These are phyloP conservation scores for Bombus pascuorum DNA, from an alignment of 1,140 invertebrate genomes.

Conservation along the genomic window DNA sequence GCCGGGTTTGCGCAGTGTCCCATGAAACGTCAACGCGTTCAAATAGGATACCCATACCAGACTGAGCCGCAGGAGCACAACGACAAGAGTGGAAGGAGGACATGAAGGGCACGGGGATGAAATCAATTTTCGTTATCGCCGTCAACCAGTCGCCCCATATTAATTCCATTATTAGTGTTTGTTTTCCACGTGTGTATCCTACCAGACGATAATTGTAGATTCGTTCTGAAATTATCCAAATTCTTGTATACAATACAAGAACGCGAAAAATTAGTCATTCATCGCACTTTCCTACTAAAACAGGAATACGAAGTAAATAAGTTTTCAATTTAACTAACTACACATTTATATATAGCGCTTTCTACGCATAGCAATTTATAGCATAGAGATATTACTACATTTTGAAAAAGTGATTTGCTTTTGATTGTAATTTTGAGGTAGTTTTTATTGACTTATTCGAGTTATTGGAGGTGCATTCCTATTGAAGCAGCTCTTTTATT, in stretches of 20 bases:
- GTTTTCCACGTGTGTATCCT: slow-evolving; percentile 56
- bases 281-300: background rate
- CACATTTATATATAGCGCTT: no score
- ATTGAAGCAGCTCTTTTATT: no score
- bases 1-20: slow-evolving; percentile 72
- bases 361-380: no score
- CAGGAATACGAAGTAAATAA: background rate
- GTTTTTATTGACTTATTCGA: no score
- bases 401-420: no score
- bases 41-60: slow-evolving; percentile 56
- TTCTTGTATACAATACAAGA: background rate
- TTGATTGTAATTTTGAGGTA: no score
- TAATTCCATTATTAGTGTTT: slow-evolving; percentile 76
- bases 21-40: slow-evolving; percentile 74
- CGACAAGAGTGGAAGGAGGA: slow-evolving; percentile 10
- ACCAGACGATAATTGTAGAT: slow-evolving; percentile 5
- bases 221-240: slow-evolving; percentile 4
- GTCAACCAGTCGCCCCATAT: slow-evolving; percentile 74
- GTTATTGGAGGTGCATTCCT: no score
- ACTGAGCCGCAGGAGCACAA: slow-evolving; percentile 12
- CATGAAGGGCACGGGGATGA: slow-evolving; percentile 62
- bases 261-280: background rate
- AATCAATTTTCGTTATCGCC: slow-evolving; percentile 81
- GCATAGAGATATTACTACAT: no score
- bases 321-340: background rate